Evolutionary conservation across 1,140 invertebrate genomes (phyloP).

Genomic region (Drosophila prosaltans): DNA sequence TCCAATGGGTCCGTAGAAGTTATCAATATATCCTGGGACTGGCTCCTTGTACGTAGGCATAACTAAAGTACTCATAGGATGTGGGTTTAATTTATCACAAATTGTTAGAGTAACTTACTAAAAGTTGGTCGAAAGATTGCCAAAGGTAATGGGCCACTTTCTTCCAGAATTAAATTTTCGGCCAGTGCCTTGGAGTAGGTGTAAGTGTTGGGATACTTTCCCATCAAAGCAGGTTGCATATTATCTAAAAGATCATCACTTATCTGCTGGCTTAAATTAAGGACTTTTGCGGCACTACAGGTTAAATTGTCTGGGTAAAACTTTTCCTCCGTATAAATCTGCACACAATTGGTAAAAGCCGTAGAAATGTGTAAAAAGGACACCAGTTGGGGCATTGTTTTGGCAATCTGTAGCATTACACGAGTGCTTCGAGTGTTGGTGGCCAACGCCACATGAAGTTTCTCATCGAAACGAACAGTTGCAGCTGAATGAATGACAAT

Average conservation of each 20-base stretch:
- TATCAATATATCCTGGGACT: slow-evolving; percentile 92
- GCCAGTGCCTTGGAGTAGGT: slow-evolving; percentile 91
- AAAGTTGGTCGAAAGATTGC: slow-evolving; percentile 89
- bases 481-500: slow-evolving; percentile 94
- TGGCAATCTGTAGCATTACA: slow-evolving; percentile 84
- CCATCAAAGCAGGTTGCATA: slow-evolving; percentile 87
- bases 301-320: slow-evolving; percentile 87
- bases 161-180: slow-evolving; percentile 88
- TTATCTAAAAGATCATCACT: slow-evolving; percentile 86
- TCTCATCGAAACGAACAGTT: slow-evolving; percentile 92
- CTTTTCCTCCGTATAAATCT: slow-evolving; percentile 85
- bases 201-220: slow-evolving; percentile 92
- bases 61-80: slow-evolving; percentile 84
- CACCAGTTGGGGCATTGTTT: slow-evolving; percentile 88
- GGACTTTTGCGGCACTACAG: slow-evolving; percentile 87
- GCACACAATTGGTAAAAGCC: slow-evolving; percentile 88
- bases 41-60: slow-evolving; percentile 91
- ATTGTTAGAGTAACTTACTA: slow-evolving; percentile 83
- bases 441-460: slow-evolving; percentile 86
- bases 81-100: not conserved
- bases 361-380: slow-evolving; percentile 88
- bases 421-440: slow-evolving; percentile 86
- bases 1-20: slow-evolving; percentile 94
- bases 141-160: slow-evolving; percentile 87
- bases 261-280: slow-evolving; percentile 83